These are phyloP conservation scores for Halesus radiatus DNA, from an alignment of 1,140 invertebrate species.

Conservation along the genomic window DNA sequence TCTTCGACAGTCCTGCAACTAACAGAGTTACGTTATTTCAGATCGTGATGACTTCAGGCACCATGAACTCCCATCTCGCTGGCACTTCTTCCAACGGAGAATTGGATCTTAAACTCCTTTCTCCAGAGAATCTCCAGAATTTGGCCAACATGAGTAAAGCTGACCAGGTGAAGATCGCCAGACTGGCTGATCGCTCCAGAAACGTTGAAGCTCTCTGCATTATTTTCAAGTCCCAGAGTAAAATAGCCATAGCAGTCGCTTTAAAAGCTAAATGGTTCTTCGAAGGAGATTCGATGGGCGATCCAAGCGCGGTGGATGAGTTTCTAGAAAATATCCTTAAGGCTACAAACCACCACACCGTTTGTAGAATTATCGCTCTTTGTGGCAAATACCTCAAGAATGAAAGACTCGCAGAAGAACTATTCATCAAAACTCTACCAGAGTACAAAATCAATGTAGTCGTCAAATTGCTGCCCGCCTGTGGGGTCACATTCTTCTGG, in stretches of 20 bases:
- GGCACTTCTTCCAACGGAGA: too few species aligned
- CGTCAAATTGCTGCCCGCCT: constrained; percentile 39
- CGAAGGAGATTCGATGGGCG: neutral
- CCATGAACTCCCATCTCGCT: too few species aligned
- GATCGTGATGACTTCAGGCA: too few species aligned
- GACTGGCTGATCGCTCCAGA: constrained; percentile 31
- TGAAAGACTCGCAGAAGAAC: constrained; percentile 28
- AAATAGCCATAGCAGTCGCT: constrained; percentile 21
- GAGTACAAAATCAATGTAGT: constrained; percentile 27
- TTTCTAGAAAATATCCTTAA: constrained; percentile 43
- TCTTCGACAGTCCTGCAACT: too few species aligned
- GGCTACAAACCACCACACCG: constrained; percentile 7
- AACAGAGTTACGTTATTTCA: too few species aligned
- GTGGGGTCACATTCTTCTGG: constrained; percentile 42
- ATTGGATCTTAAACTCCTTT: constrained; percentile 13
- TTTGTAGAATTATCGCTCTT: constrained; percentile 42
- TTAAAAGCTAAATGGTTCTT: constrained; percentile 49
- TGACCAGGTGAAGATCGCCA: constrained; percentile 40
- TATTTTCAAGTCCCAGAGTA: constrained; percentile 44
- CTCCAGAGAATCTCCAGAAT: constrained; percentile 5
- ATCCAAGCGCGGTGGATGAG: constrained; percentile 45
- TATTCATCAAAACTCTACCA: constrained; percentile 29
- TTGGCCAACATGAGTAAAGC: neutral
- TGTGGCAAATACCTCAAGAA: constrained; percentile 35
- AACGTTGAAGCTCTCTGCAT: constrained; percentile 20